Evolutionary conservation across 2,797 vertebrate genomes (phyloP).

Genomic region (Gallinago stenura): DNA sequence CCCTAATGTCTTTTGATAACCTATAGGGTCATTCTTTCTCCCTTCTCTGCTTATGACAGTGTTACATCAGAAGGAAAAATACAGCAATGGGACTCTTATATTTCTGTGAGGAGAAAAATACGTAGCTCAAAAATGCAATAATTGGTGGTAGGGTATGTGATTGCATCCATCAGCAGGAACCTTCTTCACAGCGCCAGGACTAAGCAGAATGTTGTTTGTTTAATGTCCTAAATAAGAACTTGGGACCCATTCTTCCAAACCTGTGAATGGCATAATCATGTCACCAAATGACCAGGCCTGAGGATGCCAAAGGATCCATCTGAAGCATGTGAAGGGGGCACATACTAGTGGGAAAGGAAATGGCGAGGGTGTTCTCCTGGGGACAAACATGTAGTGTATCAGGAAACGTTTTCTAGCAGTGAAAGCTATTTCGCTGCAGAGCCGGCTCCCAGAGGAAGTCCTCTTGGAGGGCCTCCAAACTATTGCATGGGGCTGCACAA

Average conservation of each 20-base stretch:
- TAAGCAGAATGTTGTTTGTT: not conserved
- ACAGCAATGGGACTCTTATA: not conserved
- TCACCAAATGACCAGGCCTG: not conserved
- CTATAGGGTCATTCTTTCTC: rapidly evolving
- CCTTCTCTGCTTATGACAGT: not conserved
- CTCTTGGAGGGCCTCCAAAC: conserved; percentile 29
- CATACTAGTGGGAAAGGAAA: not conserved
- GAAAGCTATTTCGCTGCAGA: not conserved
- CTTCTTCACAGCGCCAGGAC: not conserved
- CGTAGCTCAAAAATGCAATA: not conserved
- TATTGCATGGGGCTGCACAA: not conserved
- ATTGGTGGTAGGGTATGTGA: not conserved
- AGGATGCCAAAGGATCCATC: not conserved
- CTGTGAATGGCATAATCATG: not conserved
- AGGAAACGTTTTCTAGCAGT: not conserved
- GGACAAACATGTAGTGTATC: not conserved
- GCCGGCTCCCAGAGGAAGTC: conserved; percentile 19
- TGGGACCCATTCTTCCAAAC: not conserved
- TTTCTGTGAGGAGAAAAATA: not conserved
- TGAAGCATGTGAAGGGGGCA: not conserved
- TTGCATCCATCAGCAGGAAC: not conserved
- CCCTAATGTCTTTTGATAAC: not conserved
- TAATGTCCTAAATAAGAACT: not conserved
- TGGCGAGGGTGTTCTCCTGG: not conserved
- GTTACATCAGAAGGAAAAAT: not conserved